These are phyloP conservation scores for Pipra filicauda DNA, from an alignment of 2,113 vertebrate species.

Conservation along the genomic window DNA sequence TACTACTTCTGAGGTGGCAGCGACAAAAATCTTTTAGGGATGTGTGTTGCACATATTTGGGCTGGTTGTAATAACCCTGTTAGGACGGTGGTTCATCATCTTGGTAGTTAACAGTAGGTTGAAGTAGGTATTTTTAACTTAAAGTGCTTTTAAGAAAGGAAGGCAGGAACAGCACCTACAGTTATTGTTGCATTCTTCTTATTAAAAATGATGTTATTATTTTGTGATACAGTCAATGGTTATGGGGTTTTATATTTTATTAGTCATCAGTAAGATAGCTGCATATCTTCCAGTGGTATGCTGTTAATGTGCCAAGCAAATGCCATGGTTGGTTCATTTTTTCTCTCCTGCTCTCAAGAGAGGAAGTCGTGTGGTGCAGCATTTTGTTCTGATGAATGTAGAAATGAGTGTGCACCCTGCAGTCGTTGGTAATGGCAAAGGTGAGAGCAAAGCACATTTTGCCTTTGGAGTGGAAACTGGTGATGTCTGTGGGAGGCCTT, in stretches of 20 bases:
- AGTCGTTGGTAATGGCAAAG: background rate
- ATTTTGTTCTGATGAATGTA: background rate
- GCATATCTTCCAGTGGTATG: rapidly evolving
- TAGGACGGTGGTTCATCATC: background rate
- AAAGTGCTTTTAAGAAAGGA: background rate
- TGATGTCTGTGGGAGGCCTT: background rate
- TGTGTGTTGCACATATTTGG: background rate
- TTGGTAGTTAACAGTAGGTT: background rate
- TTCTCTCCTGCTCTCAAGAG: background rate
- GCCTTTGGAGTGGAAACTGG: background rate
- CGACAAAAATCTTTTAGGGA: background rate
- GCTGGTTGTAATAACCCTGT: background rate
- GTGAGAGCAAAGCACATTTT: background rate
- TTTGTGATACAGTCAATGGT: background rate
- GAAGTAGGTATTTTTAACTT: background rate
- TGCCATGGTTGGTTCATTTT: background rate
- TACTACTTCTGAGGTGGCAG: background rate
- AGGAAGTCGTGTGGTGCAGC: background rate
- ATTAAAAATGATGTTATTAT: background rate
- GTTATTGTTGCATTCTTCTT: background rate
- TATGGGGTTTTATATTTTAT: background rate
- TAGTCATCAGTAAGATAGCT: background rate
- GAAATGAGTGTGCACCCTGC: background rate
- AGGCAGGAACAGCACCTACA: background rate
- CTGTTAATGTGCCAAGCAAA: background rate